Evolutionary conservation across 2,888 invertebrate species (phyloP).

Genomic region (Leptarthrus brevirostris): DNA sequence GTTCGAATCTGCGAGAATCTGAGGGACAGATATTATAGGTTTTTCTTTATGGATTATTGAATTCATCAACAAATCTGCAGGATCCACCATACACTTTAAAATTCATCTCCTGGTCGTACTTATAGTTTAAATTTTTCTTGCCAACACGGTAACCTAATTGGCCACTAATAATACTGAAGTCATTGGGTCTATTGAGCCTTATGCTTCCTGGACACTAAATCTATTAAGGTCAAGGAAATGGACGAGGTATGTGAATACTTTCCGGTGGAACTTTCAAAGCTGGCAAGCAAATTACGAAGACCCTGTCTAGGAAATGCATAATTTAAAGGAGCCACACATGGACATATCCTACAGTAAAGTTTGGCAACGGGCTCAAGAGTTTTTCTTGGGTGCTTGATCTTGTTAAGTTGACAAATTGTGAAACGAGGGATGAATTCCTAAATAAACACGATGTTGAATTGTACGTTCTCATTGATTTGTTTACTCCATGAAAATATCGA

Average conservation of each 20-base stretch:
- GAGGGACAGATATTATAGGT: no score
- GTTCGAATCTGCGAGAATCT: no score
- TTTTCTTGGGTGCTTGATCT: slow-evolving; percentile 43
- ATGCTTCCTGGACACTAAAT: no score
- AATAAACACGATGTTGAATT: slow-evolving; percentile 37
- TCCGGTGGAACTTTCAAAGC: background rate
- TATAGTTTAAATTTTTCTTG: no score
- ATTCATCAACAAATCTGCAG: no score
- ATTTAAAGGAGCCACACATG: slow-evolving; percentile 20
- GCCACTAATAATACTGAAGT: no score
- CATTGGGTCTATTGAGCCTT: no score
- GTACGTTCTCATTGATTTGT: slow-evolving; percentile 45
- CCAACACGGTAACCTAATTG: no score
- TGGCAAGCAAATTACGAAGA: background rate
- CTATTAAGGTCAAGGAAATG: slow-evolving; percentile 5
- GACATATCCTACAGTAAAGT: background rate
- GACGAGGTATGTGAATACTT: background rate
- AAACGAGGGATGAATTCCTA: slow-evolving; percentile 51
- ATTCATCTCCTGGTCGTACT: no score
- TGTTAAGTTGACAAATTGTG: slow-evolving; percentile 51
- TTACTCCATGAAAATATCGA: slow-evolving; percentile 37
- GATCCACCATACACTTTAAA: no score
- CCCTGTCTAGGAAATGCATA: slow-evolving; percentile 18
- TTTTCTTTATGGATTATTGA: no score
- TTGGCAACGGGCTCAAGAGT: background rate